Evolutionary conservation across 2,888 invertebrate species (phyloP), one percentile per base, ranked within the genome.

Genomic region (Megalurothrips usitatus): DNA sequence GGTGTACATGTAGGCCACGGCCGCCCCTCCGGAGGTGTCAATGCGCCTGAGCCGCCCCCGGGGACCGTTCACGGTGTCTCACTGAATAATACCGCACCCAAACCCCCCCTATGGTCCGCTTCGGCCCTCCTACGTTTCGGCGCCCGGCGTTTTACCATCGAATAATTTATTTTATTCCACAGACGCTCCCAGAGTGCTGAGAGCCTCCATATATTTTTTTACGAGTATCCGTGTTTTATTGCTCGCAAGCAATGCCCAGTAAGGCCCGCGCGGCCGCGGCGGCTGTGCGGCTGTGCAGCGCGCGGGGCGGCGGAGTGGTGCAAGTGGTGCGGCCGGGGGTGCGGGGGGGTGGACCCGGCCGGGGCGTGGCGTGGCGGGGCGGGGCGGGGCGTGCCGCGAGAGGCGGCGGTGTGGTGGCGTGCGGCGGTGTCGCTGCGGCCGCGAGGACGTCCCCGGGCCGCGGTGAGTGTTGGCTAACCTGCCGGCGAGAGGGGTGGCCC

Each of bases 221-320:
- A 75, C 68, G 68, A 75, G 68, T 75, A 75, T 75, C 68, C 68
- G 23, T 75, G 68, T 75, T 75, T 75, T 75, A 75, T 75, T 75
- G 68, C 68, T 75, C 68, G 68, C 68, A 75, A 75, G 68, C 68
- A 75, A 75, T 75, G 68, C 68, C 68, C 58, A 17, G 58, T n/a
- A 17, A 17, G 19, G 58, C 58, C 58, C 58, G 52, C 52, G 14
- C 52, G 19, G 58, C 58, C 12, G 17, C 58, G 12, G 58, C 6
- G 58, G 52, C 3, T 19, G 19, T n/a, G 58, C 58, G 52, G 12
- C 49, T 11, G 49, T 14, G 49, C 9, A 17, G 68, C 23, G 68
- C 1, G 68, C 6, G 68, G 23, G 58, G 17, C 52, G 14, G 17
- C 14, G 2, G 52, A 52, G 12, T 12, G 52, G 14, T 2, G 52